Conservation (phyloP, 2,797 vertebrate genomes). For the Picus viridis region DNA sequence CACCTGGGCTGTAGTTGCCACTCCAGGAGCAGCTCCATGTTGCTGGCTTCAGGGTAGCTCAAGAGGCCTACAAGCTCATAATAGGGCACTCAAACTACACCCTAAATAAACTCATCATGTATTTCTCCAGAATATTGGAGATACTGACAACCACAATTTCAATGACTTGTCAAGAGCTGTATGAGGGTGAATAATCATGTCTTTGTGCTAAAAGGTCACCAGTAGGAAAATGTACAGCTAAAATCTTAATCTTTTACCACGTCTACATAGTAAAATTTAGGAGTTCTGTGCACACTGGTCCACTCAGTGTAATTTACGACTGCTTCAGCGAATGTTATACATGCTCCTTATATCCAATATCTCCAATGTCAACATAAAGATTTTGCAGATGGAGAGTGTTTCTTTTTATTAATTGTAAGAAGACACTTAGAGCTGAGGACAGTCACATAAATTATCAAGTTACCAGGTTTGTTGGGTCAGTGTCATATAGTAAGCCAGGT, state of each 20-base stretch:
- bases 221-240: neutral
- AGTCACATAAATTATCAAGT: slow-evolving; percentile 3
- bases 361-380: neutral
- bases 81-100: neutral
- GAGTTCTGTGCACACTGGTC: neutral
- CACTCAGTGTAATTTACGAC: neutral
- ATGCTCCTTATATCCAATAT: neutral
- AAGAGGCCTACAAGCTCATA: neutral
- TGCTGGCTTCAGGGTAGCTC: neutral
- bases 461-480: neutral
- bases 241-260: neutral
- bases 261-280: neutral
- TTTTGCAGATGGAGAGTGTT: neutral
- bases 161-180: neutral
- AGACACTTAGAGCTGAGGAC: neutral
- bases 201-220: neutral
- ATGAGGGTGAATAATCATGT: neutral
- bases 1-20: neutral
- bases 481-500: neutral
- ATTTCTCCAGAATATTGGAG: neutral
- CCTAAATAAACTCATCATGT: neutral
- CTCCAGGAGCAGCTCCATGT: neutral
- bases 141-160: neutral
- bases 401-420: neutral
- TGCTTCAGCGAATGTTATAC: neutral